Evolutionary conservation across 2,797 vertebrate species (phyloP), one percentile per base, ranked within the genome.

Genomic region (Lepilemur ruficaudatus): DNA sequence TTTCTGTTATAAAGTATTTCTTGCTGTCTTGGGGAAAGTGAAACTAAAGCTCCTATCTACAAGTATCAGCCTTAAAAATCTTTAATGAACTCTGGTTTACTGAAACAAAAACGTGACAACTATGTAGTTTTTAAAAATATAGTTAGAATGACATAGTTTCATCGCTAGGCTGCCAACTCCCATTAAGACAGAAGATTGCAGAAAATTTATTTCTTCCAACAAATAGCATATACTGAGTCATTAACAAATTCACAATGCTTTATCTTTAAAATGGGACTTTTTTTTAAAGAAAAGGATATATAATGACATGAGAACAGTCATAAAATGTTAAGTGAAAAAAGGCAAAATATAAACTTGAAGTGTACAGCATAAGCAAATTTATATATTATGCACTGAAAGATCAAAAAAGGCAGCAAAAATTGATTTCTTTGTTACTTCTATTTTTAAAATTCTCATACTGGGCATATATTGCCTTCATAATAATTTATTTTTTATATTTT

Each of bases 1-100:
- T 94, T 97, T 98, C 91, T 82, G 76, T 96, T 97, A 97, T 0
- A 95, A 83, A 98, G 32, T 95, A 96, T 91, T 97, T 98, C 83
- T 95, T 73, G 30, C 83, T 91, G 32, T 94, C 92, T 96, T 94
- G 41, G 41, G 89, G 65, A 93, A 97, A 92, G 38, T 86, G 83
- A 96, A 97, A 95, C 82, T 92, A 32, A 97, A 91, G 11, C 75
- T 69, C 30, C 72, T 81, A 86, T 67, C 81, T 95, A 86, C n/a
- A 93, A 96, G 97, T 48, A 84, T 93, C 43, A 91, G 78, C 55
- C 25, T 92, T 92, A 80, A 63, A 57, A 57, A 87, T 95, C 59
- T 87, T 97, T 97, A 86, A 92, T 79, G 43, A 96, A 61, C 43
- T 90, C 35, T 91, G 10, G 52, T 78, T 93, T 94, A 93, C 69